Conservation (phyloP, 1,140 invertebrate species). For the Drosophila guanche region DNA sequence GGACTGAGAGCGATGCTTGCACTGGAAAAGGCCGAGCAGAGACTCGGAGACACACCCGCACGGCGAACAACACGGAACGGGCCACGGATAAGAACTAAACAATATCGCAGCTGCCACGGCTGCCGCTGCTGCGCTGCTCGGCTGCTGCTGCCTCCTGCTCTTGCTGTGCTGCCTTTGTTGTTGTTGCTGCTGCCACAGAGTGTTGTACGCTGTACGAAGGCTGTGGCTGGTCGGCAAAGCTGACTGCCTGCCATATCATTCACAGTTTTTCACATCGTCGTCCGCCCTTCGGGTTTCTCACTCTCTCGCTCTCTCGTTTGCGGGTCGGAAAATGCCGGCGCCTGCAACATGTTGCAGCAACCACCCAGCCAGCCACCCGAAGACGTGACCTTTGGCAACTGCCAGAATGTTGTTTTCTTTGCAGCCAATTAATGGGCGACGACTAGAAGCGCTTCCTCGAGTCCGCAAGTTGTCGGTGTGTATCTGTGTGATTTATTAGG, state of each 20-base stretch:
- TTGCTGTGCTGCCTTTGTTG: constrained; percentile 6
- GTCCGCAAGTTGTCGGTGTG: constrained; percentile 7
- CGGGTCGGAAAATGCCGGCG: not conserved
- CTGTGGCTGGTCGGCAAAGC: constrained; percentile 10
- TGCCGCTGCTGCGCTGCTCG: constrained; percentile 23
- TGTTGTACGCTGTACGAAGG: not conserved
- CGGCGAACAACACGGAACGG: constrained; percentile 53
- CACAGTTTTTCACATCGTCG: constrained; percentile 28
- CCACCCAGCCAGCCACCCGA: not conserved
- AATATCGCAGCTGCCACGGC: constrained; percentile 22
- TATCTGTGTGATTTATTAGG: constrained; percentile 65
- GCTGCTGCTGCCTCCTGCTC: constrained; percentile 22
- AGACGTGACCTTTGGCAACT: constrained; percentile 75
- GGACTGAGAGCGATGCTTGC: not conserved
- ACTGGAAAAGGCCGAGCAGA: constrained; percentile 8
- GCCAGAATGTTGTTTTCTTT: constrained; percentile 54
- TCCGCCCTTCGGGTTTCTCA: not conserved
- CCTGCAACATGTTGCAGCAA: constrained; percentile 23
- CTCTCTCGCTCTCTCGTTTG: constrained; percentile 7
- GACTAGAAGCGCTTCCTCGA: constrained; percentile 9
- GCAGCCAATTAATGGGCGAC: constrained; percentile 73
- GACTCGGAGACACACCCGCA: constrained; percentile 24
- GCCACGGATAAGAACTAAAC: constrained; percentile 54
- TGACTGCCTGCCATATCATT: constrained; percentile 14
- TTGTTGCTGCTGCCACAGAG: constrained; percentile 1